A percentile compares a stretch with the other conserved stretches of the same genome.
These are phyloP conservation scores for Paradoxurus hermaphroditus DNA, from an alignment of 2,113 vertebrate genomes.

Conservation along the genomic window DNA sequence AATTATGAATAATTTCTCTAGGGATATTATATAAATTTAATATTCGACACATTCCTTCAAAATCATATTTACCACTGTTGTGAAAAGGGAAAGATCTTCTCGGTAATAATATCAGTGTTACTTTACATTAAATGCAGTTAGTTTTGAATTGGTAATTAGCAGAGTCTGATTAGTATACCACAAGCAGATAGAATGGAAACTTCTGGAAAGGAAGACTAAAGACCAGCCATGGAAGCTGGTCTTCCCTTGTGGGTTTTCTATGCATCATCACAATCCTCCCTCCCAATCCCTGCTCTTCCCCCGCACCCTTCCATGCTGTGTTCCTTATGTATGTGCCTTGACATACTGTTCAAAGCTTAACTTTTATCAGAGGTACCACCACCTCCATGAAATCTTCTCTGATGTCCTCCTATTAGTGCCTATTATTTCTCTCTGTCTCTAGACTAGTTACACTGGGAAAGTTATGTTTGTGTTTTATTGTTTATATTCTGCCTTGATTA, in stretches of 20 bases:
- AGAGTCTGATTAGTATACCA: background rate
- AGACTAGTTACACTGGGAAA: background rate
- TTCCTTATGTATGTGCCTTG: background rate
- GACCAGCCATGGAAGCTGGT: background rate
- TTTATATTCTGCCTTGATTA: background rate
- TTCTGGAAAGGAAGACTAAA: constrained; percentile 9
- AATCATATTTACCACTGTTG: background rate
- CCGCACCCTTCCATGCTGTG: background rate
- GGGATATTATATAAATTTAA: background rate
- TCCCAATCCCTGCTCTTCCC: background rate
- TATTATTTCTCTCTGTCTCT: background rate
- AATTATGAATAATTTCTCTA: constrained; percentile 37
- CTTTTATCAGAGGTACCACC: background rate
- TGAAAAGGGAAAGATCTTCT: background rate
- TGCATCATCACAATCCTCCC: background rate
- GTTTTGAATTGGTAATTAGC: background rate
- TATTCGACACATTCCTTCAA: constrained; percentile 9
- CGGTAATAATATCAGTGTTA: background rate
- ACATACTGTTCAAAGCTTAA: background rate
- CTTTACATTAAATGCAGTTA: background rate
- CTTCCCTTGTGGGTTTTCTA: background rate
- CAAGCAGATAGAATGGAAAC: background rate
- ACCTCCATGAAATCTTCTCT: background rate
- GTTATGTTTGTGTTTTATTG: background rate
- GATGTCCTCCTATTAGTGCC: background rate